Percentiles rank a stretch among this genome's conserved stretches.
phyloP scores from a whole-genome alignment of 2,113 vertebrate genomes.

The Corynorhinus townsendii region DNA sequence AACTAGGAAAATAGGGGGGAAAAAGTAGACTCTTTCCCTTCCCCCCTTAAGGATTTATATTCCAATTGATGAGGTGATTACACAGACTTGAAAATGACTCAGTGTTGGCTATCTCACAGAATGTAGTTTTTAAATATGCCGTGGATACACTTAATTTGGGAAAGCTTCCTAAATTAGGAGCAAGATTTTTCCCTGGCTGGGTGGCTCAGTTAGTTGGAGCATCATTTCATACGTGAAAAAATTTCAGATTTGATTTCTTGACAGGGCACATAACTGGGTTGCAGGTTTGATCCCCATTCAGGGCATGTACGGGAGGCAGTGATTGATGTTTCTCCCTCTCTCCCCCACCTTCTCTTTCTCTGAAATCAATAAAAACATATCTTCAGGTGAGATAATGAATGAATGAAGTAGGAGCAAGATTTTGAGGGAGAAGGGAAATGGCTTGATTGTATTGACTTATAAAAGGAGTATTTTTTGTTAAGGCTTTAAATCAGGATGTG shows the following conservation, averaged over 20 bases:
- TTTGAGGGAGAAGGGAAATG: neutral
- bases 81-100: conserved; percentile 10
- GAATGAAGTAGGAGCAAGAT: neutral
- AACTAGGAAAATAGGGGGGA: neutral
- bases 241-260: neutral
- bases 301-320: neutral
- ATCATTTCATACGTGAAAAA: neutral
- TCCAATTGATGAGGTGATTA: neutral
- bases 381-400: neutral
- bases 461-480: neutral
- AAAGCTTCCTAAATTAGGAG: neutral
- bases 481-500: neutral
- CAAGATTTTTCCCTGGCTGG: neutral
- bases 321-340: neutral
- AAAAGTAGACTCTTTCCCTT: neutral
- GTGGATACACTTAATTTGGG: neutral
- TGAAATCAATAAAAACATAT: neutral
- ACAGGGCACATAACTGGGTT: neutral
- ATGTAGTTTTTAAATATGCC: conserved; percentile 8
- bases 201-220: neutral
- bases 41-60: neutral
- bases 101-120: neutral
- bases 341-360: neutral
- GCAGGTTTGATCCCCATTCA: neutral
- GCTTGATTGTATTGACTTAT: neutral